phyloP scores from a whole-genome alignment of 2,113 vertebrate genomes.

The Rafetus swinhoei region DNA sequence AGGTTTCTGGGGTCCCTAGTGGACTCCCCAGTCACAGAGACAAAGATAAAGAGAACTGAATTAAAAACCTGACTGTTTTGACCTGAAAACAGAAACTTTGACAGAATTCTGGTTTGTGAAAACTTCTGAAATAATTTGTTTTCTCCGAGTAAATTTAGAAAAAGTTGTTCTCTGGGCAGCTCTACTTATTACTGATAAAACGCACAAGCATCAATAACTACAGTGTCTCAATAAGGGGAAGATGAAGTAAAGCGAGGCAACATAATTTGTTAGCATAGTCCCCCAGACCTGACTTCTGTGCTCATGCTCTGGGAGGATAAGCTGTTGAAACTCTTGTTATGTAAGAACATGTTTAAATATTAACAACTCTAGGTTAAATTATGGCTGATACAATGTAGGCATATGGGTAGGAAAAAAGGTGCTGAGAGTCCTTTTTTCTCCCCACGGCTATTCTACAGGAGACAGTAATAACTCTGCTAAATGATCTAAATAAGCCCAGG shows the following conservation, averaged over 20 bases:
- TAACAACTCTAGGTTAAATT: neutral
- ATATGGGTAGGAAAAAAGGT: neutral
- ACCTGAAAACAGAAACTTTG: neutral
- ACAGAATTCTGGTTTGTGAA: neutral
- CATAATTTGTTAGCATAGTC: neutral
- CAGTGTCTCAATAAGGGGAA: neutral
- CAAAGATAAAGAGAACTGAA: neutral
- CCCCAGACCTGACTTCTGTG: neutral
- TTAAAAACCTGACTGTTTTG: neutral
- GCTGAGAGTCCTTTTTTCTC: neutral
- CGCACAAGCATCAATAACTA: neutral
- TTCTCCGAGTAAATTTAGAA: neutral
- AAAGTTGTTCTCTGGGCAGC: neutral
- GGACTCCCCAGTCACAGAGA: neutral
- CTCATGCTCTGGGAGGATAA: neutral
- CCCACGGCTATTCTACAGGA: neutral
- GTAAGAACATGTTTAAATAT: neutral
- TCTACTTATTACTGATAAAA: neutral
- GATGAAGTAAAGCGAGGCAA: neutral
- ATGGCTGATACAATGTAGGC: neutral
- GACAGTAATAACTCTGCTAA: neutral
- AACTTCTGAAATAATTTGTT: neutral
- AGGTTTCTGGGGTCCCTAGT: neutral
- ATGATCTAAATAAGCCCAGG: neutral
- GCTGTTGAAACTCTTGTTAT: neutral